Evolutionary conservation across 2,797 vertebrate genomes (phyloP).

Genomic region (Spea hammondii): DNA sequence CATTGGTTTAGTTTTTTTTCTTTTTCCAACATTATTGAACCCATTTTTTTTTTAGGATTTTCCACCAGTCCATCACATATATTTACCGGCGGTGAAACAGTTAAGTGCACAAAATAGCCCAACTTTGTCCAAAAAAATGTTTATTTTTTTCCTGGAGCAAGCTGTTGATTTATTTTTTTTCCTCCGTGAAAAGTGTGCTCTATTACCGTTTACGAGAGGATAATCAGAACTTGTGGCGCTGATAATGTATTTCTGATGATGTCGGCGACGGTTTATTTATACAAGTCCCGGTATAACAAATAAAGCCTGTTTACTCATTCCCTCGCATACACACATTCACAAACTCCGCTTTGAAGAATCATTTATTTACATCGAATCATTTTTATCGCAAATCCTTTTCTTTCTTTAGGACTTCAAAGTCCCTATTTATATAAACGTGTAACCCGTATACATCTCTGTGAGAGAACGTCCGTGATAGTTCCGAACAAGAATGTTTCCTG

Average conservation of each 20-base stretch:
- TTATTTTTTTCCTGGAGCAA: conserved; percentile 10
- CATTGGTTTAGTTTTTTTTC: no score
- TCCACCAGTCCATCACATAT: no score
- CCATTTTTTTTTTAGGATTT: no score
- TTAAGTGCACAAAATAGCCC: background rate
- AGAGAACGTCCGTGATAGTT: no score
- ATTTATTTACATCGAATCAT: background rate
- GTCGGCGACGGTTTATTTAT: conserved; percentile 18
- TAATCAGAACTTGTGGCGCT: conserved; percentile 9
- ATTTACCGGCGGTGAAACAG: background rate
- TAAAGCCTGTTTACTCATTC: conserved; percentile 20
- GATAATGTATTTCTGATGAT: conserved; percentile 21
- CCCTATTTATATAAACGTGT: no score
- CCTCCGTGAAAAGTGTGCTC: background rate
- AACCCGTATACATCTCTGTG: no score
- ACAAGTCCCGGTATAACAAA: conserved; percentile 7
- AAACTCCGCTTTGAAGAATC: conserved; percentile 18
- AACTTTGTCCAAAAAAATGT: background rate
- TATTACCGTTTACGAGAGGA: background rate
- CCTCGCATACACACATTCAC: background rate
- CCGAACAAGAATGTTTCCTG: no score
- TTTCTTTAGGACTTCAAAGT: conserved; percentile 24
- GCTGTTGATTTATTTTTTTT: conserved; percentile 4
- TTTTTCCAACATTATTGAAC: no score
- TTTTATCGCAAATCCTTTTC: background rate